Evolutionary conservation across 2,888 invertebrate genomes (phyloP).

Genomic region (Diplolepis rosae): DNA sequence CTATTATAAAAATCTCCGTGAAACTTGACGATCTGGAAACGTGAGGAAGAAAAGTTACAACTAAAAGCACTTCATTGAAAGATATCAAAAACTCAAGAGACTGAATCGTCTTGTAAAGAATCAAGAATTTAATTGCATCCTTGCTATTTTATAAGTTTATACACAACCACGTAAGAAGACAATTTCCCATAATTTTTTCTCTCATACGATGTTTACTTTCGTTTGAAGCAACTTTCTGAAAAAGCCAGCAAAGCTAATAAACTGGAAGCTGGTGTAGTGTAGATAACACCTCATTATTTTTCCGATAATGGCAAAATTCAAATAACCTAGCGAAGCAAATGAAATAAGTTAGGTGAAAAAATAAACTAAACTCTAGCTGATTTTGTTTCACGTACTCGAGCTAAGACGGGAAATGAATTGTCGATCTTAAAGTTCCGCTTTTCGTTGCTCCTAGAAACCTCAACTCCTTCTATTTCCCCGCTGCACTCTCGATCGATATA

Average conservation of each 20-base stretch:
- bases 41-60: background rate
- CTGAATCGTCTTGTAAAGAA: too few species aligned
- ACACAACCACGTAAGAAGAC: too few species aligned
- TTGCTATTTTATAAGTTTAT: too few species aligned
- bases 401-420: conserved; percentile 14
- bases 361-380: background rate
- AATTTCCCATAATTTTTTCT: too few species aligned
- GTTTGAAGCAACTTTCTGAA: too few species aligned
- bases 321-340: background rate
- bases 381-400: background rate
- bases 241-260: background rate
- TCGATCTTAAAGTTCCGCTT: conserved; percentile 6
- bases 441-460: background rate
- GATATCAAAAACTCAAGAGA: too few species aligned
- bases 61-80: background rate
- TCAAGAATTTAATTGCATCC: too few species aligned
- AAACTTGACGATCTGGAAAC: background rate
- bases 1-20: background rate
- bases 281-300: conserved; percentile 4
- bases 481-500: conserved; percentile 36
- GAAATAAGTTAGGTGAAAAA: background rate
- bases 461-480: conserved; percentile 12
- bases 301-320: background rate
- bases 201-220: too few species aligned
- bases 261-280: background rate